Conservation (phyloP, 2,888 invertebrate genomes). For the Apantesis nais region DNA sequence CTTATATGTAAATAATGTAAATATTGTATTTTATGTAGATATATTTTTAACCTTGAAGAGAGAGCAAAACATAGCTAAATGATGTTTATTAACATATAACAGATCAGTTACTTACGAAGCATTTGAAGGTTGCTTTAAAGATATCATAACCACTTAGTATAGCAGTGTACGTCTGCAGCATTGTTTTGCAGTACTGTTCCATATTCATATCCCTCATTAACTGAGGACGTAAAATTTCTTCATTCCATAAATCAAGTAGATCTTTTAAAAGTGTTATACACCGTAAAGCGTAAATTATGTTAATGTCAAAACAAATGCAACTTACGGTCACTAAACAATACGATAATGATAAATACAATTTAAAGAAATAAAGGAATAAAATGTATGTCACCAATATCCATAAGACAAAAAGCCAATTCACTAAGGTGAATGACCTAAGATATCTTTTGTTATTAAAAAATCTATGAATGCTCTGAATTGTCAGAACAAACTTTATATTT, state of each 20-base stretch:
- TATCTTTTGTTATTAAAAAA: slow-evolving; percentile 10
- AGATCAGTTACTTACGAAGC: slow-evolving; percentile 23
- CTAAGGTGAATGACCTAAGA: background rate
- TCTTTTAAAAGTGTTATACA: slow-evolving; percentile 25
- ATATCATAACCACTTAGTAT: slow-evolving; percentile 23
- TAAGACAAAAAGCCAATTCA: slow-evolving; percentile 19
- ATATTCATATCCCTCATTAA: background rate
- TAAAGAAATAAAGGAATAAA: background rate
- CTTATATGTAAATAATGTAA: too few species aligned
- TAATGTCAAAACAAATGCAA: slow-evolving; percentile 16
- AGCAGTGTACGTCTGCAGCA: slow-evolving; percentile 15
- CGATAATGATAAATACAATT: slow-evolving; percentile 9
- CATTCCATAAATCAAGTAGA: slow-evolving; percentile 29
- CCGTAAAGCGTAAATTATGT: slow-evolving; percentile 23
- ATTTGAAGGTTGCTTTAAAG: slow-evolving; percentile 12
- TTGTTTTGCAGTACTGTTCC: background rate
- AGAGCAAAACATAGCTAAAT: too few species aligned
- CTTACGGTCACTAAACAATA: background rate
- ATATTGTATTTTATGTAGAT: too few species aligned
- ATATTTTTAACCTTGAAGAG: too few species aligned
- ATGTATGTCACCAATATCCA: background rate
- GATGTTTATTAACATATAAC: too few species aligned
- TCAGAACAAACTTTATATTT: slow-evolving; percentile 26
- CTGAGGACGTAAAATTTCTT: background rate
- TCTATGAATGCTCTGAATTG: slow-evolving; percentile 29